Percentiles rank a stretch among this genome's conserved stretches.
Evolutionary conservation across 2,113 vertebrate genomes (phyloP).

Genomic region (Cebidichthys violaceus): DNA sequence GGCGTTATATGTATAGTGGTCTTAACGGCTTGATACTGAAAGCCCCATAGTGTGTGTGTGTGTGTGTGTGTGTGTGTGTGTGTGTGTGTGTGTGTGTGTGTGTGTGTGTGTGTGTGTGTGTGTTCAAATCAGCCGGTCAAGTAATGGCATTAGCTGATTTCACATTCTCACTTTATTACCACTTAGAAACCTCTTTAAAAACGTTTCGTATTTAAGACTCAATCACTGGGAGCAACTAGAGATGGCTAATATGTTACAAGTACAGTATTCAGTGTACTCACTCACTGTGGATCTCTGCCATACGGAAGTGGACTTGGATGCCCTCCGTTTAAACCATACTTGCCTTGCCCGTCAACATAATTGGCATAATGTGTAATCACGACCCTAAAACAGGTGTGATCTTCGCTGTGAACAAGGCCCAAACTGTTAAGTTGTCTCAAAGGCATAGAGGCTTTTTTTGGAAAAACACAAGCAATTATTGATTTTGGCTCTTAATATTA

Average conservation of each 20-base stretch:
- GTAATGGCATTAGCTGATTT: constrained; percentile 24
- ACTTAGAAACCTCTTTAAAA: constrained; percentile 20
- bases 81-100: too few species aligned
- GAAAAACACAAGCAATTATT: neutral
- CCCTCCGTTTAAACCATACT: neutral
- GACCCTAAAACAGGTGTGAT: constrained; percentile 5
- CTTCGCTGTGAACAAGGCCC: neutral
- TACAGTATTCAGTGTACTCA: neutral
- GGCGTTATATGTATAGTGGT: constrained; percentile 55
- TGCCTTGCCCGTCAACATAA: neutral
- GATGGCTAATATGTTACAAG: neutral
- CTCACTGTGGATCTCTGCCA: neutral
- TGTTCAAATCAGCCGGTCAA: constrained; percentile 2
- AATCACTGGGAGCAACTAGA: neutral
- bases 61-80: too few species aligned
- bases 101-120: neutral
- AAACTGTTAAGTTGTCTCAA: neutral
- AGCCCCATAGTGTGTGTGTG: neutral
- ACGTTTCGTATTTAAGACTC: neutral
- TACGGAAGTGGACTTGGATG: neutral
- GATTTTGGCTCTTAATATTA: neutral
- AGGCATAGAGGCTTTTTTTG: neutral
- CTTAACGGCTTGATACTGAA: constrained; percentile 41
- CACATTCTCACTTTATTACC: constrained; percentile 19
- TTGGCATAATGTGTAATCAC: neutral